Evolutionary conservation across 1,140 invertebrate species (phyloP).

Genomic region (Pinna nobilis): DNA sequence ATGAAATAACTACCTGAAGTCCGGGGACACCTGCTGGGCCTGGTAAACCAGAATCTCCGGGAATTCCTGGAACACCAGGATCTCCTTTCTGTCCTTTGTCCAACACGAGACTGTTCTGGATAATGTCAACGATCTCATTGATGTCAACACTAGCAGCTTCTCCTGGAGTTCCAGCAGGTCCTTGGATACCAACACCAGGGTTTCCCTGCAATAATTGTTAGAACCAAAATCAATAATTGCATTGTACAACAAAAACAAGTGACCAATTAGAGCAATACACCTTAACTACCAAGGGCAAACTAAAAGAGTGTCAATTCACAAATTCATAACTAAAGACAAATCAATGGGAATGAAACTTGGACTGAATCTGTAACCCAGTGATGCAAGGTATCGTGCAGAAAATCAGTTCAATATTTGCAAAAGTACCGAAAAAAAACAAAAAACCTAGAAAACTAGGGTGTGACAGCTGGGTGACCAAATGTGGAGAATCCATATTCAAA

Average conservation of each 20-base stretch:
- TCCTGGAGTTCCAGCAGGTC: not conserved
- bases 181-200: not conserved
- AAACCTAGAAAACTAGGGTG: too few relatives aligned
- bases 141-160: not conserved
- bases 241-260: not conserved
- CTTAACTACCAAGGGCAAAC: too few relatives aligned
- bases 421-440: too few relatives aligned
- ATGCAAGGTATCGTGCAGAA: too few relatives aligned
- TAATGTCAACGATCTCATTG: not conserved
- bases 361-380: too few relatives aligned
- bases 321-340: too few relatives aligned
- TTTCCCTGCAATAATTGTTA: not conserved
- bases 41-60: not conserved
- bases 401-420: too few relatives aligned
- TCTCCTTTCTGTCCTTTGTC: not conserved
- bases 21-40: not conserved
- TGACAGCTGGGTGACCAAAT: too few relatives aligned
- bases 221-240: not conserved
- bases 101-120: not conserved
- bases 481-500: too few relatives aligned
- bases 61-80: not conserved
- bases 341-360: too few relatives aligned
- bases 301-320: too few relatives aligned
- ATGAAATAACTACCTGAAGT: conserved; percentile 5
- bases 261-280: not conserved